Percentiles rank a stretch among this genome's conserved stretches.
Evolutionary conservation across 2,797 vertebrate species (phyloP).

Genomic region (Phalanger gymnotis): DNA sequence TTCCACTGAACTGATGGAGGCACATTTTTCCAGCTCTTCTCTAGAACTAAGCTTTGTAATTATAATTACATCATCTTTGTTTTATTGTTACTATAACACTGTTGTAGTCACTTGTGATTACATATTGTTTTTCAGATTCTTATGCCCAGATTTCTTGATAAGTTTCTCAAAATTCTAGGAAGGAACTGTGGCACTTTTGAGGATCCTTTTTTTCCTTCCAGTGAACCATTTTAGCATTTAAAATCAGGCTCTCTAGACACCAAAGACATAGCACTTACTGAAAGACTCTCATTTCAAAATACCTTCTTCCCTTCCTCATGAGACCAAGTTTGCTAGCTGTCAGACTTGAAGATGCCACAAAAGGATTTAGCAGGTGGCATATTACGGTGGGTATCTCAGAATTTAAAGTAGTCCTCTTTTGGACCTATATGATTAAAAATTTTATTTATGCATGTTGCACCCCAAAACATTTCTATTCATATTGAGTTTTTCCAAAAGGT

Average conservation of each 20-base stretch:
- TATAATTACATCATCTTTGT: not conserved
- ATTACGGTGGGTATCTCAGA: not conserved
- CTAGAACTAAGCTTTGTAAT: not conserved
- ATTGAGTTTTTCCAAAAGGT: slow-evolving; percentile 38
- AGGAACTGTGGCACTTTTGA: not conserved
- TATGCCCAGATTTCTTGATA: not conserved
- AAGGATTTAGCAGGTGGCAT: not conserved
- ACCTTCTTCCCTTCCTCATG: not conserved
- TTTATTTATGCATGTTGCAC: slow-evolving; percentile 52
- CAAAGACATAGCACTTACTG: not conserved
- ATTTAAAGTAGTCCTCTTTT: not conserved
- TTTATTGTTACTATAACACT: not conserved
- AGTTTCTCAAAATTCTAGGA: not conserved
- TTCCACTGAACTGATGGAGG: not conserved
- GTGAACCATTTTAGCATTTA: not conserved
- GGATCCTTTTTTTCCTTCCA: not conserved
- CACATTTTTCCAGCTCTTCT: not conserved
- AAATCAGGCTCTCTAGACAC: not conserved
- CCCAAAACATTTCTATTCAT: slow-evolving; percentile 56
- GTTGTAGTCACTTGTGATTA: not conserved
- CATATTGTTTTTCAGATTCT: not conserved
- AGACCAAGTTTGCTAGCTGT: not conserved
- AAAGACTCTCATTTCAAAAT: not conserved
- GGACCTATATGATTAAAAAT: not conserved
- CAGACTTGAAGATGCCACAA: not conserved